Evolutionary conservation across 35 echinoderm and acorn worm species (phyloP), one percentile per base, ranked within the genome.

Genomic region (Heliocidaris tuberculata): DNA sequence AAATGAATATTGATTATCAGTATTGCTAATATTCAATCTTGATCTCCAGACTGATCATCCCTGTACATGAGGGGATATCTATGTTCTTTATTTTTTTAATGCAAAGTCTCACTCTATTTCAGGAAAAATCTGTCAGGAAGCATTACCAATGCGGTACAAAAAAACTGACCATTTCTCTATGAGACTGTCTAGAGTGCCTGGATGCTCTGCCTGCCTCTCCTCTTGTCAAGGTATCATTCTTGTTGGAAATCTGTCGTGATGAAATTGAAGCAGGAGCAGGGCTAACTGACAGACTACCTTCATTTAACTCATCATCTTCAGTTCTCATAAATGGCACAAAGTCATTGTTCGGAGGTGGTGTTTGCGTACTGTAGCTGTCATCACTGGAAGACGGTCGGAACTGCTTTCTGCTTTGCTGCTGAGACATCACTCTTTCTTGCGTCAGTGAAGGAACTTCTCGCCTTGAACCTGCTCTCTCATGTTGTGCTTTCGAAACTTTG

Each of bases 321-420:
- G 86, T 96, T 52, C 97, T 96, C 86, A 97, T 21, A 42, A 98
- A 98, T 47, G 97, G 97, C 21, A 96, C 94, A 95, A 98, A 98
- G 32, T 98, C 96, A 60, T 96, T 94, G 71, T 94, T 96, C 2
- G 52, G 13, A 17, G 96, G 92, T 5, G 97, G 95, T 50, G 92
- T 60, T 17, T 52, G 86, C 30, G 32, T 65, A 29, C 16, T 56
- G 65, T 13, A 12, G n/a, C 50, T 93, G 47, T 95, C 85, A 6
- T 61, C 60, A 49, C 88, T 93, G 60, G 48, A 91, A 31, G 52
- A 52, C 85, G 54, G 60, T 86, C 85, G 16, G 24, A 19, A 52
- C 42, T 91, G 24, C 85, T 94, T 15, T 95, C 90, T 94, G 88
- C 60, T 93, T 86, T 78, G 65, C 48, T 16, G 54, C 56, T 94